These are phyloP conservation scores for Camptogramma bilineatum DNA, from an alignment of 2,888 invertebrate species.

Conservation along the genomic window DNA sequence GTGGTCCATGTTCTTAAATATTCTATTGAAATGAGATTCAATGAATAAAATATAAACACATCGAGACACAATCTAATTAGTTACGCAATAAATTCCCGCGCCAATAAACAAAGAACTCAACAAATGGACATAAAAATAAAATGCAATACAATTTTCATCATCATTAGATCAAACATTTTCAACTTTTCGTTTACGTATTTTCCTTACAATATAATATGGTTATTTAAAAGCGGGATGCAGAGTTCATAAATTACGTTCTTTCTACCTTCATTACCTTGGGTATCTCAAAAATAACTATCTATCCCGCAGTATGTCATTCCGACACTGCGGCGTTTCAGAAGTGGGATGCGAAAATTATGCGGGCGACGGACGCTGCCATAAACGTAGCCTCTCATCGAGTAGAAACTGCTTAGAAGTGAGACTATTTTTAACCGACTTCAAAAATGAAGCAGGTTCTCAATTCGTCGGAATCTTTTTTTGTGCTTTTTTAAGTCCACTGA, in stretches of 20 bases:
- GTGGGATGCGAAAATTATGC: conserved; percentile 68
- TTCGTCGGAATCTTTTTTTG: too few species aligned
- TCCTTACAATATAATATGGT: neutral
- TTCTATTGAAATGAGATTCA: too few species aligned
- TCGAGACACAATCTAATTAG: too few species aligned
- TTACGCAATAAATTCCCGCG: too few species aligned
- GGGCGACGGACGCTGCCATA: conserved; percentile 56
- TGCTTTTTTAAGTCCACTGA: too few species aligned
- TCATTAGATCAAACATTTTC: neutral
- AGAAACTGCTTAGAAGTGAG: conserved; percentile 13
- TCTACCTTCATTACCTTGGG: conserved; percentile 26
- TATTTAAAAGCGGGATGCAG: neutral
- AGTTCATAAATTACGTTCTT: conserved; percentile 2
- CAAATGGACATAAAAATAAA: too few species aligned
- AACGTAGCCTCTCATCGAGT: conserved; percentile 46
- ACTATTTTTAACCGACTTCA: neutral
- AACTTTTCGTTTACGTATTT: neutral
- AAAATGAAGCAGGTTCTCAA: neutral
- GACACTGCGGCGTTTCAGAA: conserved; percentile 38
- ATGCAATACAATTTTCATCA: neutral
- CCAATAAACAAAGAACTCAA: too few species aligned
- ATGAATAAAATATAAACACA: too few species aligned
- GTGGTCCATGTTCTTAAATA: too few species aligned
- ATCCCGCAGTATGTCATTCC: conserved; percentile 37
- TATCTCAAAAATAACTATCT: conserved; percentile 35